Evolutionary conservation across 2,113 vertebrate genomes (phyloP).

Genomic region (Sminthopsis crassicaudata): DNA sequence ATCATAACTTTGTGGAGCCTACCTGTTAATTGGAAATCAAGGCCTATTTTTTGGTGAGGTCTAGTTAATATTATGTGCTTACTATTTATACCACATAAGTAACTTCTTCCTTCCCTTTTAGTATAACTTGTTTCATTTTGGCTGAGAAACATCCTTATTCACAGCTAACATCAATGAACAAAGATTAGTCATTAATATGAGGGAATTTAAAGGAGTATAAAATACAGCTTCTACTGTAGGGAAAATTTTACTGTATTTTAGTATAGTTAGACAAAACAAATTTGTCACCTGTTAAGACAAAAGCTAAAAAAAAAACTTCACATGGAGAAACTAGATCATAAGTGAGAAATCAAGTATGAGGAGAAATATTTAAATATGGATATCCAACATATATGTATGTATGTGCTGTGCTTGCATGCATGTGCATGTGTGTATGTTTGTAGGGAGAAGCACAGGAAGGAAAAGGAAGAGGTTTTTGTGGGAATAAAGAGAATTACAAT

Average conservation of each 20-base stretch:
- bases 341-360: no score
- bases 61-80: background rate
- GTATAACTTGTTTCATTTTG: background rate
- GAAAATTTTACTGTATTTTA: background rate
- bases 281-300: background rate
- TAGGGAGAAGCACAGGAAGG: background rate
- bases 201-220: background rate
- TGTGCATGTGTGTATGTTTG: no score
- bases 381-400: background rate
- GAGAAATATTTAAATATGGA: background rate
- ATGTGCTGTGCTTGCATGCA: no score
- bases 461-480: background rate
- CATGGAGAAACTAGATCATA: no score
- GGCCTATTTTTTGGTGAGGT: background rate
- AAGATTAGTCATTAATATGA: background rate
- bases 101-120: background rate
- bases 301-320: background rate
- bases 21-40: background rate
- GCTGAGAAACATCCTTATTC: background rate
- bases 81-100: background rate
- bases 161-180: background rate
- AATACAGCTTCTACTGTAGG: background rate
- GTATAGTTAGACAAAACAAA: background rate
- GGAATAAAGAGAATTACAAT: background rate
- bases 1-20: background rate